Base-by-base conservation (phyloP, 2,797 vertebrate species). In the Etheostoma perlongum region DNA sequence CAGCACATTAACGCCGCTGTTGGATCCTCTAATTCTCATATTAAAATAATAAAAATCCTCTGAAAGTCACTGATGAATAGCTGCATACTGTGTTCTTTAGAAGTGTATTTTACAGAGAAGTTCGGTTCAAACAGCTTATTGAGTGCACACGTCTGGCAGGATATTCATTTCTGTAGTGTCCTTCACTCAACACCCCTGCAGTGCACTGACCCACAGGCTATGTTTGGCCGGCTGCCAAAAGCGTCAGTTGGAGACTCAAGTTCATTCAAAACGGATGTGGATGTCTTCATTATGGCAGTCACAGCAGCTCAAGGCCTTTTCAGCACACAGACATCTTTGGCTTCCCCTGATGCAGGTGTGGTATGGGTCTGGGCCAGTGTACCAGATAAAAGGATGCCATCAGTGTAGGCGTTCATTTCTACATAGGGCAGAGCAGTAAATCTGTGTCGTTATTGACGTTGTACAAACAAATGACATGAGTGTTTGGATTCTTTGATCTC, bases 211-310 rank as follows among this genome's bases (percentile, higher is more conserved):
- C 84, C 69, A 81, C 74, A 52, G 74, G 82, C 82, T 72, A 30
- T 19, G 57, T 53, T 80, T 90, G 88, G 88, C 85, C 30, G 48
- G 16, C 67, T 82, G 82, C 91, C 91, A 89, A 65, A 79, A 65
- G 42, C 48, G 52, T 91, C 85, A 79, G 59, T 86, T 75, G 75
- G 27, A 74, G 49, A 69, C 58, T 84, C 52, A 0, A 67, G 63
- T 82, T 86, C 66, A 78, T 79, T 70, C 62, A 53, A 49, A 84
- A 72, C 78, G 79, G 90, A 92, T 85, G 71, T 82, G 80, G 64
- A 88, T 60, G 70, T 91, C 90, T 93, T 92, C 84, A 90, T 92
- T 70, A 63, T 18, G 67, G 79, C 87, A 86, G 85, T 90, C 86
- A 88, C 64, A 72, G 83, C 72, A 63, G 75, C 88, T 79, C 72